These are phyloP conservation scores for Phoxinus dragarum DNA, from an alignment of 2,797 vertebrate species.

Conservation along the genomic window DNA sequence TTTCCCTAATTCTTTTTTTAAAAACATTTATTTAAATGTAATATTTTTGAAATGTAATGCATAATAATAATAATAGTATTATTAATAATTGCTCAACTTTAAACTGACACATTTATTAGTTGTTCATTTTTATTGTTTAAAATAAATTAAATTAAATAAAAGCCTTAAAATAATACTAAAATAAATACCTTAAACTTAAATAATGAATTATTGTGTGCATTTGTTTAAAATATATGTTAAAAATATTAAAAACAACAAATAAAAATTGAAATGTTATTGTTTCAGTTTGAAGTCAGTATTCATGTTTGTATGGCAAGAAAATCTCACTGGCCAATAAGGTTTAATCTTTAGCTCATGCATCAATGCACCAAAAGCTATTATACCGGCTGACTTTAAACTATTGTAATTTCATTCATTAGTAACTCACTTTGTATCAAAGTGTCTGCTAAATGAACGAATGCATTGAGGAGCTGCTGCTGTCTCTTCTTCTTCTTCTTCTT, in stretches of 20 bases:
- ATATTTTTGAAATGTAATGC: not conserved
- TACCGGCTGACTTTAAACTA: not conserved
- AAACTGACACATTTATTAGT: not conserved
- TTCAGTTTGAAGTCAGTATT: not conserved
- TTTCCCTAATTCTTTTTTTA: not conserved
- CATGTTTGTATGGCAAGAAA: not conserved
- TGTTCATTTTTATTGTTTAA: not conserved
- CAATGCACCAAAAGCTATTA: not conserved
- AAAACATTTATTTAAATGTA: not conserved
- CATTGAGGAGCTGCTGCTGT: not conserved
- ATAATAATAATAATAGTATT: not conserved
- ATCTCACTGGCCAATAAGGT: not conserved
- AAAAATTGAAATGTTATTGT: no score
- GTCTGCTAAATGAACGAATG: not conserved
- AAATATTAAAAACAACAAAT: no score
- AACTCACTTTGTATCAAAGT: not conserved
- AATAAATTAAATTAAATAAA: not conserved
- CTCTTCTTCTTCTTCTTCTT: not conserved
- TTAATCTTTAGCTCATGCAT: not conserved
- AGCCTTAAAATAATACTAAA: no score
- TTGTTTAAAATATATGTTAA: no score
- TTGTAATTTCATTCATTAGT: not conserved
- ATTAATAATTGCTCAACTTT: not conserved
- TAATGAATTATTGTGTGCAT: no score
- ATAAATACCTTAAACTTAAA: no score